Percentiles rank a stretch among this genome's conserved stretches.
These are phyloP conservation scores for Tortricodes alternella DNA, from an alignment of 2,888 invertebrate genomes.

Conservation along the genomic window DNA sequence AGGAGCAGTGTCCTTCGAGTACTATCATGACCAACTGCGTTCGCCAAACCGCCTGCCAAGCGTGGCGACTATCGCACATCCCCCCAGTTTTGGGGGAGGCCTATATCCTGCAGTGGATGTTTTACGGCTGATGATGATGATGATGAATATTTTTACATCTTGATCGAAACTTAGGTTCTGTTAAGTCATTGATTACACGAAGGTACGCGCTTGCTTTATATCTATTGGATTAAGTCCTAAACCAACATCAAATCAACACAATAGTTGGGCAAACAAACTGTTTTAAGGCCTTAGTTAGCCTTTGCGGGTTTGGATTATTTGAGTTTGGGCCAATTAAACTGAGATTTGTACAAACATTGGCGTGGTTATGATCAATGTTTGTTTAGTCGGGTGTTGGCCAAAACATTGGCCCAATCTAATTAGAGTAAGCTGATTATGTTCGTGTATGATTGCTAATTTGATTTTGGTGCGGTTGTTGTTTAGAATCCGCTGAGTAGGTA, in stretches of 20 bases:
- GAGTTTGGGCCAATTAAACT: conserved; percentile 20
- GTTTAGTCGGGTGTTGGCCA: conserved; percentile 8
- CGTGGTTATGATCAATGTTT: conserved; percentile 14
- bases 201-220: neutral
- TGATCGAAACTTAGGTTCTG: neutral
- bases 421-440: conserved; percentile 9
- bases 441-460: conserved; percentile 2
- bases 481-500: neutral
- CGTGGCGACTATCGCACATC: no score
- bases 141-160: neutral
- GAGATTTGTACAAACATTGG: conserved; percentile 22
- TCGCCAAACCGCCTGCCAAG: no score
- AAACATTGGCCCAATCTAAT: neutral
- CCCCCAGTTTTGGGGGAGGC: no score
- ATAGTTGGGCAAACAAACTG: conserved; percentile 18
- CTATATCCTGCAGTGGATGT: no score
- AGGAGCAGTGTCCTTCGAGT: no score
- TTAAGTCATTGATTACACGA: neutral
- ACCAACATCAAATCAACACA: conserved; percentile 22
- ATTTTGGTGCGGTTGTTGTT: neutral
- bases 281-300: conserved; percentile 19
- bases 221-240: conserved; percentile 19
- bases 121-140: no score
- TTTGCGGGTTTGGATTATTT: conserved; percentile 17
- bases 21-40: no score